Percentiles rank a stretch among this genome's conserved stretches.
phyloP scores from a whole-genome alignment of 2,888 invertebrate species.

The Caenorhabditis sinica region DNA sequence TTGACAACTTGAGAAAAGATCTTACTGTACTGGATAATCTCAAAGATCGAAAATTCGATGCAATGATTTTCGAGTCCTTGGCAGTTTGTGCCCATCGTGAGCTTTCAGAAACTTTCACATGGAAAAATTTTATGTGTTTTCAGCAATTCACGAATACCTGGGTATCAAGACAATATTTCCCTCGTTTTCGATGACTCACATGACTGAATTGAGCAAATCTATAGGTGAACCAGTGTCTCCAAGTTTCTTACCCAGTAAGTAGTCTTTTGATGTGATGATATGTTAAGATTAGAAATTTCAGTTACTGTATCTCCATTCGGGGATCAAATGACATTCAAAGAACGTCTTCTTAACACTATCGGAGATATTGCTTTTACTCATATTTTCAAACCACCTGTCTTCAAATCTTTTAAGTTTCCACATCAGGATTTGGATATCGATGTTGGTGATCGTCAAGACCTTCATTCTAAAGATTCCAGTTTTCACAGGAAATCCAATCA shows the following conservation, averaged over 20 bases:
- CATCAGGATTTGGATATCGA: not conserved
- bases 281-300: constrained; percentile 25
- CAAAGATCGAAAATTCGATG: constrained; percentile 32
- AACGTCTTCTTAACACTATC: constrained; percentile 41
- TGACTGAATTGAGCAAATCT: not conserved
- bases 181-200: constrained; percentile 45
- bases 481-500: constrained; percentile 8
- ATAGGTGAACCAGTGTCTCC: constrained; percentile 58
- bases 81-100: constrained; percentile 4
- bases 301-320: constrained; percentile 43
- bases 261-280: not conserved
- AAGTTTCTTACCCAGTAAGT: constrained; percentile 32
- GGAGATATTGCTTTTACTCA: not conserved
- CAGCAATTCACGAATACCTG: constrained; percentile 45
- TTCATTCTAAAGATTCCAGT: not conserved
- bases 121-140: too few relatives aligned
- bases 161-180: constrained; percentile 39
- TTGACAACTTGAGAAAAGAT: constrained; percentile 33
- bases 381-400: not conserved
- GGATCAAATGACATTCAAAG: constrained; percentile 39
- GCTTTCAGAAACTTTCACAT: too few relatives aligned
- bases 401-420: constrained; percentile 18
- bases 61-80: not conserved
- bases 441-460: not conserved
- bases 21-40: constrained; percentile 28